Base-by-base conservation (phyloP, 2,113 vertebrate species). In the Lanius ludovicianus region DNA sequence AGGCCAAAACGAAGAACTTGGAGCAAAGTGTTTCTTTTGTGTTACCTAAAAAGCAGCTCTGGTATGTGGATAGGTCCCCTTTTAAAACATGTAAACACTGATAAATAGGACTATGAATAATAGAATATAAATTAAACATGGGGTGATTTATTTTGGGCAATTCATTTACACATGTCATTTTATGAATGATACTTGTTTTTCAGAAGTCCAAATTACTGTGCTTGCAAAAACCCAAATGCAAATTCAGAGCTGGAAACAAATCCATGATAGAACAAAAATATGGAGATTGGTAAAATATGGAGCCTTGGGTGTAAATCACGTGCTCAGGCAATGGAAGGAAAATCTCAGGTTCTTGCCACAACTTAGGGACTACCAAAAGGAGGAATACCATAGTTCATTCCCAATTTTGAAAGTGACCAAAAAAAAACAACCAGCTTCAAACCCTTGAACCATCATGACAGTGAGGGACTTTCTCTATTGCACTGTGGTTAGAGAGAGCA, bases 241-340 rank as follows among this genome's bases (percentile, higher is more conserved):
- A 70, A 92, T 67, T 63, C 65, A 60, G 73, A 83, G 35, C 35
- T 63, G 76, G 47, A 84, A 88, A 59, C 35, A 70, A 81, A 87
- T 63, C 25, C 4, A 0, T 7, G 33, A 39, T 3, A 50, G 65
- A 56, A 78, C 15, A 47, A 86, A 89, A 92, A 25, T 10, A 63
- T 1, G 4, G 52, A 86, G 47, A 42, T 37, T 63, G 56, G 50
- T 46, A 44, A 78, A 80, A 47, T 2, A 16, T 30, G 35, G 50
- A 85, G 1, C 33, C 35, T 60, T 33, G 33, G 6, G 21, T 9
- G 2, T 52, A 62, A 56, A 80, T 39, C 20, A 16, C 6, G 1
- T 0, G 0, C 50, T 84, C 44, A 35, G 41, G 17, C 28, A 81
- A 44, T 4, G 22, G 52, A 89, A 68, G 41, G 49, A 47, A 70